A percentile compares a stretch with the other conserved stretches of the same genome.
These are phyloP conservation scores for Euclidia mi DNA, from an alignment of 2,888 invertebrate genomes.

Conservation along the genomic window DNA sequence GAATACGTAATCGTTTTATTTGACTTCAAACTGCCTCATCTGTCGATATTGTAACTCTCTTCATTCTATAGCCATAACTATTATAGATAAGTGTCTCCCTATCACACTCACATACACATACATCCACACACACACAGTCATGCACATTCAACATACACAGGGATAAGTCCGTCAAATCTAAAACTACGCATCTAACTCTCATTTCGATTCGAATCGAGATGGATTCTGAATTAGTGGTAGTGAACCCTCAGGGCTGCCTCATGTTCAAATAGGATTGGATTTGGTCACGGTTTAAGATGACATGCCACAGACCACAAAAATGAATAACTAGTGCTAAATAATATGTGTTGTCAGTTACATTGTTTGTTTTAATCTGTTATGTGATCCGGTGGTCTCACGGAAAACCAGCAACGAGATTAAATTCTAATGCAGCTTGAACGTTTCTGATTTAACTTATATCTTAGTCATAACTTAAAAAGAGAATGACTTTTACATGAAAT, in stretches of 20 bases:
- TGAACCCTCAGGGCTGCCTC: constrained; percentile 12
- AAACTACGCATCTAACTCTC: constrained; percentile 42
- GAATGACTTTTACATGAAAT: no score
- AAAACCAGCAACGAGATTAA: no score
- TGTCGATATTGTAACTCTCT: neutral
- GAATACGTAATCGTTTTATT: constrained; percentile 14
- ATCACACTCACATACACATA: no score
- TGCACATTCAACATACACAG: constrained; percentile 1
- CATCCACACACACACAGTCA: constrained; percentile 8
- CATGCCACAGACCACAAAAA: neutral
- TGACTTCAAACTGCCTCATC: constrained; percentile 8
- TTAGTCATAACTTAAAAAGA: no score
- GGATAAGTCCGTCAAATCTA: constrained; percentile 27
- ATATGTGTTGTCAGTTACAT: constrained; percentile 5
- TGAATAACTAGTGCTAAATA: constrained; percentile 1
- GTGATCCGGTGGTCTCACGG: no score
- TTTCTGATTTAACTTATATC: no score
- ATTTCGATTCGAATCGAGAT: constrained; percentile 36
- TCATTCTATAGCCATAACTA: constrained; percentile 18
- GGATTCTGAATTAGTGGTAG: constrained; percentile 27
- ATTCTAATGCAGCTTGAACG: no score
- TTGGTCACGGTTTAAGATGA: neutral
- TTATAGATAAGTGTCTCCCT: constrained; percentile 39
- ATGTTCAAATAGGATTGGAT: neutral
- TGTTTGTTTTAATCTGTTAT: neutral